Evolutionary conservation across 2,113 vertebrate genomes (phyloP), one percentile per base, ranked within the genome.

Genomic region (Argyrosomus japonicus): DNA sequence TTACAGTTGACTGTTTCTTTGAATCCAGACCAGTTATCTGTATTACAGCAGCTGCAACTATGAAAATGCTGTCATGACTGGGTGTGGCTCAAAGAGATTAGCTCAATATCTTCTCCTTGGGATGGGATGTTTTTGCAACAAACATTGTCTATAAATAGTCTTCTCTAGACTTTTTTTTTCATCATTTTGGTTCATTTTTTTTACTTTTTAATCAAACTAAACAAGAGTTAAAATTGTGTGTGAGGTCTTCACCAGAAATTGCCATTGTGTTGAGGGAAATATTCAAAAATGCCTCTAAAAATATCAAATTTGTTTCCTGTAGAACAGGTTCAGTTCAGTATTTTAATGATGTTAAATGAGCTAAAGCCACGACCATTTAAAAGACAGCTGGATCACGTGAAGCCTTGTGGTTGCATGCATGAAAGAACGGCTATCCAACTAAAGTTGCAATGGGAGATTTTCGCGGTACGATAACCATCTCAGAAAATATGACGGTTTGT

Each of bases 81-180:
- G 92, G 92, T 50, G 91, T 72, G 91, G 77, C 51, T 23, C 8
- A 2, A 3, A 57, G 58, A 92, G 91, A 94, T 94, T 87, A 93
- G 86, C 27, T 65, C 29, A 29, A 27, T 45, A 53, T 64, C 29
- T 70, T 75, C 3, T 0, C 2, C 29, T 72, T 78, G 12, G 84
- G 17, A 83, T 47, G 18, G 29, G 18, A 75, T 2, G 5, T 7
- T 67, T 54, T 63, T 57, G 27, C 0, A 7, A 10, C 5, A 68
- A 23, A 50, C 0, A 4, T 25, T 27, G 1, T 40, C n/a, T 43
- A 1, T 1, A 9, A 54, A 18, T 40, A 45, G 13, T 43, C 11
- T n/a, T n/a, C n/a, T 48, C 18, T 1, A 10, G 21, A 67, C 25
- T 56, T 40, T 68, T 6, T 65, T 40, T 68, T 6, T 65, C n/a